Evolutionary conservation across 2,113 vertebrate species (phyloP), one percentile per base, ranked within the genome.

Genomic region (Ranitomeya variabilis): DNA sequence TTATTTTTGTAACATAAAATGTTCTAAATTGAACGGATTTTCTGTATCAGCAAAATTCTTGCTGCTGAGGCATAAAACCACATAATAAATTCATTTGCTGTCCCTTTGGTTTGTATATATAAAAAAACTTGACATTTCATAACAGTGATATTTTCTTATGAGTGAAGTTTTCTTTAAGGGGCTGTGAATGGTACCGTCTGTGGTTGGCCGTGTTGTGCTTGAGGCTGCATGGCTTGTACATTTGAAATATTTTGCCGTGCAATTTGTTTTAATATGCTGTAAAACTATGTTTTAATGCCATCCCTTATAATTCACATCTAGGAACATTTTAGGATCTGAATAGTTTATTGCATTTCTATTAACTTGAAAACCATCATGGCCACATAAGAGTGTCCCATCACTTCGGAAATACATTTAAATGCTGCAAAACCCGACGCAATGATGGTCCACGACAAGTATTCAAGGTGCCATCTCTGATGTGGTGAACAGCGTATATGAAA

Each of bases 191-290:
- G 52, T 83, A 31, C 16, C 37, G 62, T 83, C 81, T 83, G 60
- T 83, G 81, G 81, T 83, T 31, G 64, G 31, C n/a, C 18, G 12
- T 51, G 81, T 51, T 83, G 8, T 79, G 81, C 64, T 83, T 83
- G 31, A 67, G 62, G 31, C 81, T 83, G 31, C 31, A 45, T 54
- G 21, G 7, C 57, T 81, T 60, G 57, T 26, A 37, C 26, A 81
- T 62, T 55, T 62, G 15, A 26, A 81, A 81, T 81, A 59, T 55
- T 80, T 55, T 23, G 54, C 78, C 31, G 5, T 59, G 78, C 52
- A 80, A 57, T 59, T 80, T 80, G 73, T 76, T 79, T 79, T 55
- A 79, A 79, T 23, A 79, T 57, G 80, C 26, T 81, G 37, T 37
- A 21, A 76, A 76, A 64, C 23, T 64, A 82, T 59, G 18, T 82